Evolutionary conservation across 2,888 invertebrate species (phyloP), one percentile per base, ranked within the genome.

Genomic region (Ischnus inquisitorius): DNA sequence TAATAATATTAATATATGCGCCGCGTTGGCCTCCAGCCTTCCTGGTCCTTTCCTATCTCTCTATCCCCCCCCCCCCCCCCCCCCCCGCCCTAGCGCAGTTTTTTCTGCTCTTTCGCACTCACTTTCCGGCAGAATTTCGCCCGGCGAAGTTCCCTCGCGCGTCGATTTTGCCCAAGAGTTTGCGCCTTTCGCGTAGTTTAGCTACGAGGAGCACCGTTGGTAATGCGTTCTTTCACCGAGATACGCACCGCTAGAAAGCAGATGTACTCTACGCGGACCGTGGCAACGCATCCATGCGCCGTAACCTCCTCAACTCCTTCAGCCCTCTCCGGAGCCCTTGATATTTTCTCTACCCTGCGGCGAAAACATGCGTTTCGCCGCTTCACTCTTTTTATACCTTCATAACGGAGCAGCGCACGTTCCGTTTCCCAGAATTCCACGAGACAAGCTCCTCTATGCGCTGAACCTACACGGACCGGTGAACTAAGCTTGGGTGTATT

Each of bases 241-340:
- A 43, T 41, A 46, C 41, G 65, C 22, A 67, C 43, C 65, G 12
- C 46, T 67, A 4, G 65, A 51, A 67, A 67, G 34, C 65, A 67
- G 65, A 67, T 67, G 65, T 67, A 67, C 43, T n/a, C n/a, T 10
- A 41, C 64, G 64, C 65, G 22, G 43, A 67, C 65, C 16, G 1
- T 51, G 8, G 14, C n/a, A 19, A 43, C 43, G 16, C 41, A 25
- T 12, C 19, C 65, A 43, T 46, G 19, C 12, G 62, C 14, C 14
- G 25, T 25, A 67, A 67, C 34, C 46, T n/a, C 41, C 65, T 22
- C 65, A 1, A 22, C 46, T 4, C 25, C 14, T 6, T 46, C 46
- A n/a, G 16, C 19, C 34, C 34, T 34, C 34, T 34, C 34, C 6
- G 22, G 22, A 67, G 43, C 43, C 22, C 67, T n/a, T 46, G 4